Conservation (phyloP, 2,888 invertebrate genomes). For the Phorcus lineatus region DNA sequence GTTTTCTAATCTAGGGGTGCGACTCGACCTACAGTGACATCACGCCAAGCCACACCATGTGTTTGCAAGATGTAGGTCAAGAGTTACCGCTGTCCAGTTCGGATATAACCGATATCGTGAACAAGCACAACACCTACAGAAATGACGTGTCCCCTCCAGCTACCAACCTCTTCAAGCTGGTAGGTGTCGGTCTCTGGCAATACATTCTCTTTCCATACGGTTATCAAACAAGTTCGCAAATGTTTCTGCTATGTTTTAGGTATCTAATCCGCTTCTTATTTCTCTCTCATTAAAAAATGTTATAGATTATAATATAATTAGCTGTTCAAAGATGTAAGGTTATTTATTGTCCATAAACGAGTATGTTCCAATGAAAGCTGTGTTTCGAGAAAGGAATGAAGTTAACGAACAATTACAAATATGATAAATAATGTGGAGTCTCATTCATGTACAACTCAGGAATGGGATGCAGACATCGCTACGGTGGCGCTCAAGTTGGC, state of each 20-base stretch:
- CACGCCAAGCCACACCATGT: conserved; percentile 34
- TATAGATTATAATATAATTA: too few species aligned
- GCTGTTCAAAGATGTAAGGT: too few species aligned
- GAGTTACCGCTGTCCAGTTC: conserved; percentile 18
- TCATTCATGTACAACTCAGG: not conserved
- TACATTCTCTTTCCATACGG: too few species aligned
- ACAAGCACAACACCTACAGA: conserved; percentile 37
- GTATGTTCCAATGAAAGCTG: too few species aligned
- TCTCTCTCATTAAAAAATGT: too few species aligned
- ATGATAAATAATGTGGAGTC: too few species aligned
- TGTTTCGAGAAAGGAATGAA: too few species aligned
- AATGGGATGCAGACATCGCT: conserved; percentile 37
- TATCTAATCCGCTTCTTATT: too few species aligned
- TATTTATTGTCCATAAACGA: too few species aligned
- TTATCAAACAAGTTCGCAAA: too few species aligned
- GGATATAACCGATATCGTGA: conserved; percentile 31
- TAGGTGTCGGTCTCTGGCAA: not conserved
- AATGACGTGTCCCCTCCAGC: conserved; percentile 29
- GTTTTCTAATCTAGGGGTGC: not conserved
- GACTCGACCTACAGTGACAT: not conserved
- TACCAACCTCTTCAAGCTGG: conserved; percentile 38
- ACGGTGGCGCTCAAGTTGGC: conserved; percentile 35
- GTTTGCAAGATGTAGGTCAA: conserved; percentile 28
- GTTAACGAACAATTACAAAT: too few species aligned
- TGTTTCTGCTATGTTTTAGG: too few species aligned